Conservation (phyloP, 2,888 invertebrate genomes). For the Osmoderma eremita region DNA sequence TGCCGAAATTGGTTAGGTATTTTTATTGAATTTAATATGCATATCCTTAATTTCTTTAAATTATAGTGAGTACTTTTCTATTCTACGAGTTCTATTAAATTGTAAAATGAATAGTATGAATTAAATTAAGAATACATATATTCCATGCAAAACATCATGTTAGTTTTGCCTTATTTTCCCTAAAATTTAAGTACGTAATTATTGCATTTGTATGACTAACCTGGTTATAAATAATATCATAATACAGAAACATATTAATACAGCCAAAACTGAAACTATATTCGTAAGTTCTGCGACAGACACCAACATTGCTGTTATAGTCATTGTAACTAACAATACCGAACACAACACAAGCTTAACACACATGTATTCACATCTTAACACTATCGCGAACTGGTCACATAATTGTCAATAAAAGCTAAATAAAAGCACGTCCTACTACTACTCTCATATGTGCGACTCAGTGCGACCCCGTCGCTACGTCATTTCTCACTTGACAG, state of each 20-base stretch:
- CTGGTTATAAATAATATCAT: conserved; percentile 80
- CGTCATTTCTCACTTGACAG: conserved; percentile 42
- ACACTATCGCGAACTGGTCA: conserved; percentile 34
- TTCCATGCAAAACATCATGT: too few species aligned
- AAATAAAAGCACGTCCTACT: conserved; percentile 35
- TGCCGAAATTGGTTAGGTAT: too few species aligned
- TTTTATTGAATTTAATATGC: too few species aligned
- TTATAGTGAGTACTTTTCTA: too few species aligned
- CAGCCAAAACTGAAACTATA: conserved; percentile 79
- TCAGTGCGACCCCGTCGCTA: conserved; percentile 25
- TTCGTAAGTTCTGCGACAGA: conserved; percentile 80
- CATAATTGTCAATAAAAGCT: conserved; percentile 33
- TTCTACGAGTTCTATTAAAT: too few species aligned
- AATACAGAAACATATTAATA: conserved; percentile 77
- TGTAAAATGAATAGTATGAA: too few species aligned
- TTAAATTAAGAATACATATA: too few species aligned
- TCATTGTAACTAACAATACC: conserved; percentile 51
- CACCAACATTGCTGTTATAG: conserved; percentile 70
- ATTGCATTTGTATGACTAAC: conserved; percentile 62
- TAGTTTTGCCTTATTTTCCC: background rate
- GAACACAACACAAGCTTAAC: conserved; percentile 27
- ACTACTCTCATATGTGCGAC: too few species aligned
- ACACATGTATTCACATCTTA: conserved; percentile 41
- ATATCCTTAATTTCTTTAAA: too few species aligned
- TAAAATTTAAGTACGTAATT: background rate